phyloP scores from a whole-genome alignment of 1,140 invertebrate genomes.

The Apis florea region DNA sequence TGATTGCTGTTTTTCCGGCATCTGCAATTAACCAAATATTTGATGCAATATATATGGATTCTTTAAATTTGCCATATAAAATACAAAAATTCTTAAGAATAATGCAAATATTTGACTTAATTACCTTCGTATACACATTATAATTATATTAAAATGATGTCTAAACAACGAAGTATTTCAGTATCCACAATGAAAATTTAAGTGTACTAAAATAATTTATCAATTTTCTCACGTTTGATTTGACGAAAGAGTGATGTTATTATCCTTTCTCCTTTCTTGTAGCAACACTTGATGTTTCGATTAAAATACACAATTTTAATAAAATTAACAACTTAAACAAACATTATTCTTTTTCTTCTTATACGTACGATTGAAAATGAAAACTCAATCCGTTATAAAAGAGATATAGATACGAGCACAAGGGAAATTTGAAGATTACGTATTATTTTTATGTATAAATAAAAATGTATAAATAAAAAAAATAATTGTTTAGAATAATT shows the following conservation, averaged over 20 bases:
- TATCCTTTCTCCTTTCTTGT: constrained; percentile 5
- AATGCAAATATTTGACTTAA: constrained; percentile 20
- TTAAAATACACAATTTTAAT: constrained; percentile 8
- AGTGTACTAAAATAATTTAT: constrained; percentile 11
- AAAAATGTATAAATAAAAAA: not conserved
- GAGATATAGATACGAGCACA: not conserved
- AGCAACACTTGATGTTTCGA: not conserved
- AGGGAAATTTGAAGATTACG: not conserved
- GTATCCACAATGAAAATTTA: constrained; percentile 17
- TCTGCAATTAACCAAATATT: constrained; percentile 60
- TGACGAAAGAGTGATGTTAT: not conserved
- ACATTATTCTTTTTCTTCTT: not conserved
- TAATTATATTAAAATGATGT: not conserved
- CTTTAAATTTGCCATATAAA: not conserved
- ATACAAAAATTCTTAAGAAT: constrained; percentile 33
- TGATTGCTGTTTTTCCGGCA: constrained; percentile 58
- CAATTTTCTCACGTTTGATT: constrained; percentile 25
- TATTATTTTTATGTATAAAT: not conserved
- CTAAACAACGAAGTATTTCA: not conserved
- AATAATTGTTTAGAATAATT: not conserved
- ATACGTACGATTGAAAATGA: not conserved
- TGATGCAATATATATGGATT: not conserved
- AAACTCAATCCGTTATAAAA: not conserved
- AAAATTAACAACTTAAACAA: not conserved
- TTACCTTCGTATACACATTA: constrained; percentile 38